Conservation (phyloP, 92 coral and sea anemone genomes). For the Epizoanthus fatuus region DNA sequence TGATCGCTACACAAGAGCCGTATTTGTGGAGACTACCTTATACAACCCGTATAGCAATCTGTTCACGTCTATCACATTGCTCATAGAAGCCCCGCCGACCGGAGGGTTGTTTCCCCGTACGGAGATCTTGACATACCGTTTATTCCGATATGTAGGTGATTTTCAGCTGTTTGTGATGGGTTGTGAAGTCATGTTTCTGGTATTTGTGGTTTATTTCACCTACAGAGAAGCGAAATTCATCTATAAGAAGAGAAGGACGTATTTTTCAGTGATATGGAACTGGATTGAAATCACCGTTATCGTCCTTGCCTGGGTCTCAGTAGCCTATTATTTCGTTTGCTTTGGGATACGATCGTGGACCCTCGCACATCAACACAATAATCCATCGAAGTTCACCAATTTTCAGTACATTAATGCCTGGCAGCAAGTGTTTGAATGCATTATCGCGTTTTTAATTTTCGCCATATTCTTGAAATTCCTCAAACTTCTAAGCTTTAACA, state of each 20-base stretch:
- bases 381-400: conserved; percentile 79
- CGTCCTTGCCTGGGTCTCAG: conserved; percentile 80
- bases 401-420: conserved; percentile 91
- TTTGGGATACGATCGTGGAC: conserved; percentile 85
- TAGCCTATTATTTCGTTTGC: conserved; percentile 83
- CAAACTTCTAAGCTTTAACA: conserved; percentile 89
- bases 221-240: conserved; percentile 82
- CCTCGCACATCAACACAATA: conserved; percentile 62
- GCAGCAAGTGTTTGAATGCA: conserved; percentile 88
- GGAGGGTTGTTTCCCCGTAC: conserved; percentile 82
- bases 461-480: conserved; percentile 76
- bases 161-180: conserved; percentile 88
- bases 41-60: conserved; percentile 96
- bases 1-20: conserved; percentile 81
- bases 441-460: conserved; percentile 81
- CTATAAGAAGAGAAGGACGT: conserved; percentile 49
- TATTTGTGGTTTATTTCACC: conserved; percentile 80
- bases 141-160: conserved; percentile 93
- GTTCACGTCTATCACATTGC: conserved; percentile 87
- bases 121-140: conserved; percentile 81
- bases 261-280: conserved; percentile 81
- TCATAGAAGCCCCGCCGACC: conserved; percentile 80
- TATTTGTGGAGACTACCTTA: conserved; percentile 85
- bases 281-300: conserved; percentile 76
- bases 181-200: conserved; percentile 83